Conservation (phyloP, 2,797 vertebrate species). For the Pyrocephalus nanus region DNA sequence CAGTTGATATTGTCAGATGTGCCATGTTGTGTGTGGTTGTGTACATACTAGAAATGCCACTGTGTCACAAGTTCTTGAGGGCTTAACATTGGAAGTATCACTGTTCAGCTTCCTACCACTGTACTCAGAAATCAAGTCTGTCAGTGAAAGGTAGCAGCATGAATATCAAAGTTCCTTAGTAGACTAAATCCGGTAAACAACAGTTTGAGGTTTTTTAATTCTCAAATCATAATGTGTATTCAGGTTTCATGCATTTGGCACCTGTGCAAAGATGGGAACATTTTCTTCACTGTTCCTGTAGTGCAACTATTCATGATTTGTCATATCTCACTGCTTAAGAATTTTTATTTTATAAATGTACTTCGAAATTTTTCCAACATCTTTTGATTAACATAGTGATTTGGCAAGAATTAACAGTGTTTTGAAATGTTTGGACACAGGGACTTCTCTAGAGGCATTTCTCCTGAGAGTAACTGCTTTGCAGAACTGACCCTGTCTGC, state of each 20-base stretch:
- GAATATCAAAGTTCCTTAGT: not conserved
- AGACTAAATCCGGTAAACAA: not conserved
- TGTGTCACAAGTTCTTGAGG: not conserved
- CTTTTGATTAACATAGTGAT: not conserved
- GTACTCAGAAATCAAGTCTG: not conserved
- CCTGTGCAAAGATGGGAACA: not conserved
- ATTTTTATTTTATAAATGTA: not conserved
- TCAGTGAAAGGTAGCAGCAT: not conserved
- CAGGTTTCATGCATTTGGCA: not conserved
- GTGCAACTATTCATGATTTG: not conserved
- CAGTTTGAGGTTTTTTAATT: not conserved
- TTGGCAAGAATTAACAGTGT: not conserved
- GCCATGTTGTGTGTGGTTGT: not conserved
- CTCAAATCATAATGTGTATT: not conserved
- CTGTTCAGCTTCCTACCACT: not conserved
- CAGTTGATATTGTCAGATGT: not conserved
- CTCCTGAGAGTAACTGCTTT: not conserved
- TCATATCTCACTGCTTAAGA: rapidly evolving
- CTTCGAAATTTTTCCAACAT: not conserved
- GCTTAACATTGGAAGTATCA: not conserved
- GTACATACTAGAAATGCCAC: not conserved
- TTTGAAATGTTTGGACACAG: not conserved
- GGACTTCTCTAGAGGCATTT: not conserved
- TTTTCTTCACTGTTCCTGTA: not conserved
- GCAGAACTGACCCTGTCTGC: not conserved